These are phyloP conservation scores for Lophura nycthemera DNA, from an alignment of 2,113 vertebrate genomes.

Conservation along the genomic window DNA sequence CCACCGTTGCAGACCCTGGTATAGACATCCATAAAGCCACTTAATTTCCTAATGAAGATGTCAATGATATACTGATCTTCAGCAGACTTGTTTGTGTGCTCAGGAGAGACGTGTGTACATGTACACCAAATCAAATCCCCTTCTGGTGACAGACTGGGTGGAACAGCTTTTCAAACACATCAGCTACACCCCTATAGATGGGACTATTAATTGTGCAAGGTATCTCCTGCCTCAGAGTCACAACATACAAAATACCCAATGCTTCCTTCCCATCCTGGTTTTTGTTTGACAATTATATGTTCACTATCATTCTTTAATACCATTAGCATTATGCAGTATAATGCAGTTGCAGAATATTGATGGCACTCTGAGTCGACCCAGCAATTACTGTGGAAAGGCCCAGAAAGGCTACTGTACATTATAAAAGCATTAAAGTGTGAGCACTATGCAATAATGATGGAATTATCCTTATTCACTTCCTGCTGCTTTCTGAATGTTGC, in stretches of 20 bases:
- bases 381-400: slow-evolving; percentile 63
- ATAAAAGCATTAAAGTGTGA: slow-evolving; percentile 68
- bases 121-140: neutral
- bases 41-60: neutral
- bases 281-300: slow-evolving; percentile 8
- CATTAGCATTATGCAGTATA: slow-evolving; percentile 37
- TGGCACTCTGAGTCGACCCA: slow-evolving; percentile 41
- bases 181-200: neutral
- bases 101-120: neutral
- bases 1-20: neutral
- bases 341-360: slow-evolving; percentile 59
- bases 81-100: neutral
- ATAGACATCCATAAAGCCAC: neutral
- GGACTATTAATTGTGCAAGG: neutral
- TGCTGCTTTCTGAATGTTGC: slow-evolving; percentile 62
- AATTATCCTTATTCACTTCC: slow-evolving; percentile 70
- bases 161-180: neutral
- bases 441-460: slow-evolving; percentile 51
- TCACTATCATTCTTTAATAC: slow-evolving; percentile 3
- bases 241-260: neutral
- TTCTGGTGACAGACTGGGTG: neutral
- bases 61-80: neutral
- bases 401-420: slow-evolving; percentile 60
- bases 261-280: neutral
- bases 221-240: neutral